Conservation (phyloP, 1,140 invertebrate species). For the Arctopsyche grandis region DNA sequence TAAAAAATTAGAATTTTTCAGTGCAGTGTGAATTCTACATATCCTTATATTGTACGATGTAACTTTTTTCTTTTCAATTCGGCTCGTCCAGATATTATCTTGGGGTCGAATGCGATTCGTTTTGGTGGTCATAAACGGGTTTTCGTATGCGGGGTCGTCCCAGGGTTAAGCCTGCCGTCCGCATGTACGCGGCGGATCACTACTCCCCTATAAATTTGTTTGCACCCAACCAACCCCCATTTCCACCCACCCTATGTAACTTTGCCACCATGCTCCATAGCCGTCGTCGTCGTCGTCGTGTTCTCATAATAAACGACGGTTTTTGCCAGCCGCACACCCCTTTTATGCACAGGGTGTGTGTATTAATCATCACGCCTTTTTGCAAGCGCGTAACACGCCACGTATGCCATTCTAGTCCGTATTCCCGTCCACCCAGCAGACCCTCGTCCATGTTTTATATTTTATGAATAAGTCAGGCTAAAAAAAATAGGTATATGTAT, state of each 20-base stretch:
- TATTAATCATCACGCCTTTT: conserved; percentile 26
- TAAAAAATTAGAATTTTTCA: too few relatives aligned
- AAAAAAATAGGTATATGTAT: too few relatives aligned
- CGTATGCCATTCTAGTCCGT: too few relatives aligned
- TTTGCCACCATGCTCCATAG: not conserved
- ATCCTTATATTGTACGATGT: too few relatives aligned
- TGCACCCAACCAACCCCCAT: not conserved
- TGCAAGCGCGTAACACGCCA: not conserved
- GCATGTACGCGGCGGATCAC: conserved; percentile 7
- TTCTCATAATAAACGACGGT: conserved; percentile 43
- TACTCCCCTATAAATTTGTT: conserved; percentile 42
- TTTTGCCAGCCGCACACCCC: conserved; percentile 36
- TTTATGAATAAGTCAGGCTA: too few relatives aligned
- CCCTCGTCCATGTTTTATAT: too few relatives aligned
- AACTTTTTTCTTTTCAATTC: not conserved
- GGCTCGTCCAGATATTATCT: not conserved
- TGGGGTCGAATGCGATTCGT: not conserved
- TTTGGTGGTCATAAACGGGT: not conserved
- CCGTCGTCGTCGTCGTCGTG: conserved; percentile 15
- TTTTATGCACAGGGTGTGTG: conserved; percentile 4
- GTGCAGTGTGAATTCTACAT: too few relatives aligned
- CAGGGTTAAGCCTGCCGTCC: conserved; percentile 32
- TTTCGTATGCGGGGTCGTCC: not conserved
- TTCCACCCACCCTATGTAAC: not conserved
- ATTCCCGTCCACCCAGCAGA: too few relatives aligned